Evolutionary conservation across 1,140 invertebrate species (phyloP).

Genomic region (Micrasema minimum): DNA sequence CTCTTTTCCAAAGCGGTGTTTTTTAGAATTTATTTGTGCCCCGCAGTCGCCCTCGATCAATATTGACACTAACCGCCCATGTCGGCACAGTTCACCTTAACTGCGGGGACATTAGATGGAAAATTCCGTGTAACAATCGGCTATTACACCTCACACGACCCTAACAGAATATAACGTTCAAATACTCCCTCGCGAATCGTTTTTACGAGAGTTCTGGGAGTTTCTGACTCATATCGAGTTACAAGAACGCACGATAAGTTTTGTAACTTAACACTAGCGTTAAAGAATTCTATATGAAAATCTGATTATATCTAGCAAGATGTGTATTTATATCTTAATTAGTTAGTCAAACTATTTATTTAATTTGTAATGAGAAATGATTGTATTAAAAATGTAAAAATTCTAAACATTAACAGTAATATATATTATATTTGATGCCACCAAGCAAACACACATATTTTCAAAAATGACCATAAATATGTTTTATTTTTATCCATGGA

Average conservation of each 20-base stretch:
- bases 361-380: too few species aligned
- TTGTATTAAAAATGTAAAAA: too few species aligned
- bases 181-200: slow-evolving; percentile 14
- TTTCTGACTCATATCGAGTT: slow-evolving; percentile 7
- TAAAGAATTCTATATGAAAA: slow-evolving; percentile 5
- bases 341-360: too few species aligned
- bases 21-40: too few species aligned
- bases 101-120: slow-evolving; percentile 1
- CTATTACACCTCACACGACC: neutral
- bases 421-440: too few species aligned
- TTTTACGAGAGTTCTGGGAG: slow-evolving; percentile 9
- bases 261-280: neutral
- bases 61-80: slow-evolving; percentile 5
- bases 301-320: neutral
- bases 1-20: too few species aligned
- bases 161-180: slow-evolving; percentile 12
- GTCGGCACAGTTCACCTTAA: neutral
- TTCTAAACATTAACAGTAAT: too few species aligned
- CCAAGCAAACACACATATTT: too few species aligned
- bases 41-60: neutral
- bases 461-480: too few species aligned
- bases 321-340: too few species aligned
- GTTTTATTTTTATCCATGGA: too few species aligned
- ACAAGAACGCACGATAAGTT: neutral
- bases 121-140: neutral